Evolutionary conservation across 2,797 vertebrate genomes (phyloP).

Genomic region (Darevskia mixta): DNA sequence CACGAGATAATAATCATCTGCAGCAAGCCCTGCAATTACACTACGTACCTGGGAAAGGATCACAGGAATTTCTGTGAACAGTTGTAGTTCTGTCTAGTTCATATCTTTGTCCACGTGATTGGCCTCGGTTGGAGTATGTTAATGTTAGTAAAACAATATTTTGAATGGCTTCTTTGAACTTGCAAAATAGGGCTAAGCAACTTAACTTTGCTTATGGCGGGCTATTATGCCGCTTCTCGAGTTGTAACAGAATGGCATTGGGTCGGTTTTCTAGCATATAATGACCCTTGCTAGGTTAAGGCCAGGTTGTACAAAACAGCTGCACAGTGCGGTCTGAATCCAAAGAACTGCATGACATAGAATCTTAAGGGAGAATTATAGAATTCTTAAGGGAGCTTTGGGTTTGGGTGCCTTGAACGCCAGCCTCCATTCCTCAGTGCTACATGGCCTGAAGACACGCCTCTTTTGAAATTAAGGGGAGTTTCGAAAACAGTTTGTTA

Average conservation of each 20-base stretch:
- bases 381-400: not conserved
- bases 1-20: not conserved
- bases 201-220: not conserved
- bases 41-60: not conserved
- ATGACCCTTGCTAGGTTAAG: not conserved
- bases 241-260: not conserved
- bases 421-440: not conserved
- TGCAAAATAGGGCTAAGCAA: not conserved
- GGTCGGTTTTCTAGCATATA: not conserved
- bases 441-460: not conserved
- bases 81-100: not conserved
- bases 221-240: not conserved
- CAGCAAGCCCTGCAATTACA: not conserved
- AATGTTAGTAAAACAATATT: not conserved
- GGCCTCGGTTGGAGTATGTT: not conserved
- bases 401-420: not conserved
- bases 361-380: no score
- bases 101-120: not conserved
- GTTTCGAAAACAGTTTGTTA: not conserved
- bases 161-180: not conserved
- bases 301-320: not conserved
- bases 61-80: not conserved
- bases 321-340: not conserved
- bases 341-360: not conserved
- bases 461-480: not conserved